These are phyloP conservation scores for Synanceia verrucosa DNA, from an alignment of 2,797 vertebrate species.

Conservation along the genomic window DNA sequence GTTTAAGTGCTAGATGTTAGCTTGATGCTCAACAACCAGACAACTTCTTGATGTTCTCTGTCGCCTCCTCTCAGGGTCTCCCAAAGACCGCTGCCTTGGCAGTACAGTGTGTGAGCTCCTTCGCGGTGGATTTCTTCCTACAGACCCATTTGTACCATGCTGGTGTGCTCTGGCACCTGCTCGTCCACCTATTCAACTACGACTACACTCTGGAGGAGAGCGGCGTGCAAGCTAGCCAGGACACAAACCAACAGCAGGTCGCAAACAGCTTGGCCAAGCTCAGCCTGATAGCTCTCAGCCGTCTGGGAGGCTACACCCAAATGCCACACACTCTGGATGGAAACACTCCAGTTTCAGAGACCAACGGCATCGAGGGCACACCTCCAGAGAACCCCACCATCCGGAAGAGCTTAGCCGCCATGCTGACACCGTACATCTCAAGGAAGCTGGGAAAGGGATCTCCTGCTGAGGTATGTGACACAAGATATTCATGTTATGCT, in stretches of 20 bases:
- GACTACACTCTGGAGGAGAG: slow-evolving; percentile 99
- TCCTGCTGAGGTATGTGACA: slow-evolving; percentile 87
- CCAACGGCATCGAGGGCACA: slow-evolving; percentile 85
- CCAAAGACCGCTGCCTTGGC: slow-evolving; percentile 90
- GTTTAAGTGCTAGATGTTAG: not conserved
- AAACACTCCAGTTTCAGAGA: slow-evolving; percentile 76
- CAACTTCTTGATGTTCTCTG: not conserved
- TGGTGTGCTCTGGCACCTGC: slow-evolving; percentile 95
- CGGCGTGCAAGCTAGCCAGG: slow-evolving; percentile 94
- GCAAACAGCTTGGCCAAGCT: slow-evolving; percentile 95
- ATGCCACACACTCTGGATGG: slow-evolving; percentile 68
- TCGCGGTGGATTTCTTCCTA: slow-evolving; percentile 96
- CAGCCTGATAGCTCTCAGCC: slow-evolving; percentile 91
- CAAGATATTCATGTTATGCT: not conserved
- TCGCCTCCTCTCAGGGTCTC: slow-evolving; percentile 81
- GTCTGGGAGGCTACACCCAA: slow-evolving; percentile 89
- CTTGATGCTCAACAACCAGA: not conserved
- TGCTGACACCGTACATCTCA: slow-evolving; percentile 95
- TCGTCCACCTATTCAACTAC: slow-evolving; percentile 95
- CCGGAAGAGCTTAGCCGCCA: slow-evolving; percentile 93
- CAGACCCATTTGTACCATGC: slow-evolving; percentile 97
- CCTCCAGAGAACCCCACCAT: slow-evolving; percentile 96
- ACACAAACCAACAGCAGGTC: slow-evolving; percentile 98
- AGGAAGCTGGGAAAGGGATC: slow-evolving; percentile 87
- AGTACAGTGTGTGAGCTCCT: slow-evolving; percentile 95